Base-by-base conservation (phyloP, 2,888 invertebrate genomes). In the Eremobia ochroleuca region DNA sequence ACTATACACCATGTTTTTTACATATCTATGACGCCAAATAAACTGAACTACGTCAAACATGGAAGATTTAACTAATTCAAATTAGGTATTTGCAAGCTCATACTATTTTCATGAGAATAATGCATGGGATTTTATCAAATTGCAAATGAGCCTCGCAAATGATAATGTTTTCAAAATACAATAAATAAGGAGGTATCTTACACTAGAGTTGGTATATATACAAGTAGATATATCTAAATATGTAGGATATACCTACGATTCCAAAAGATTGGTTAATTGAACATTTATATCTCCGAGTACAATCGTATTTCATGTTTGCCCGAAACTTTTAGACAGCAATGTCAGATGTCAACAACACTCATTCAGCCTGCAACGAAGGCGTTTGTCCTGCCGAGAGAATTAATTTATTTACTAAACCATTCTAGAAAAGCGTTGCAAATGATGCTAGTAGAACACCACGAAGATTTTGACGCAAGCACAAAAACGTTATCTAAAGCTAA, bases 81-180 rank as follows among this genome's bases (percentile, higher is more conserved):
- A 90, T 88, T 62, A 80, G 80, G 73, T 81, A 91, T 93, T 91
- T 90, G 90, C 88, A 92, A 92, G 86, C 79, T 89, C 77, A 85
- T 89, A 89, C 82, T 87, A 67, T 90, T 88, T 89, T 85, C 89
- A 90, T 92, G 85, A 83, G 85, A 87, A 87, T 90, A 89, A 88
- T 88, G 79, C 88, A 87, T 87, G 72, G 74, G 77, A 85, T 83
- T 85, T 89, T 87, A 88, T 73, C 72, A 81, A 85, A 71, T 73
- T 81, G 83, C 49, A 83, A 89, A 89, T 82, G 49, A 79, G 67
- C 21, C 46, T 72, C 37, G 52, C 64, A 79, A 68, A 81, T 71
- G 66, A 77, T 76, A 28, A 72, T 76, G 66, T 64, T 76, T 79
- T 74, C 40, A 59, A 52, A 74, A 77, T 76, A 58, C 65, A n/a